These are phyloP conservation scores for Mormoops blainvillei DNA, from an alignment of 2,113 vertebrate species.

Conservation along the genomic window DNA sequence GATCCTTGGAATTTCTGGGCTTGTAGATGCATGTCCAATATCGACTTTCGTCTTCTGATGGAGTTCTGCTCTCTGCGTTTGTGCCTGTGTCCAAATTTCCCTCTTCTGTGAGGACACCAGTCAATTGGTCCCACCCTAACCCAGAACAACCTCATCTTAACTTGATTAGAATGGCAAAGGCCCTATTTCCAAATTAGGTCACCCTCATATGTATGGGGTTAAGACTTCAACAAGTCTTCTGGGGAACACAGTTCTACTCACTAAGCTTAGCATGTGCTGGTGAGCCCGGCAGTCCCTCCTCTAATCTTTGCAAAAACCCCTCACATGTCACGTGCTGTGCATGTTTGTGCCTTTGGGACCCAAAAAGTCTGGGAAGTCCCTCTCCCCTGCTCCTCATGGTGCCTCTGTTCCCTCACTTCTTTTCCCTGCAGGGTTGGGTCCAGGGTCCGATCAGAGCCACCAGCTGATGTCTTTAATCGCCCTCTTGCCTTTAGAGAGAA, in stretches of 20 bases:
- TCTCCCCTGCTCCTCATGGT: too few relatives aligned
- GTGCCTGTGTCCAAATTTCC: too few relatives aligned
- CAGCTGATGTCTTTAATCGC: neutral
- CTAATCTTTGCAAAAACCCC: neutral
- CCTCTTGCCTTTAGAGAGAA: neutral
- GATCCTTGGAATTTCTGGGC: neutral
- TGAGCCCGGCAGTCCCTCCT: neutral
- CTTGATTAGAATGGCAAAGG: neutral
- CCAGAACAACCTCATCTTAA: neutral
- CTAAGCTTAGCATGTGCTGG: neutral
- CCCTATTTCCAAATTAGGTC: neutral
- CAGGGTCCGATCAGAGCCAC: neutral
- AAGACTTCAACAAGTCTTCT: neutral
- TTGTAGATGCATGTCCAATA: accelerated
- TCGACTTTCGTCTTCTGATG: neutral
- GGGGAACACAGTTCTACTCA: neutral
- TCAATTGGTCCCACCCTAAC: neutral
- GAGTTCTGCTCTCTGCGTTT: neutral
- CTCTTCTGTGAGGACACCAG: neutral
- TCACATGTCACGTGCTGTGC: accelerated
- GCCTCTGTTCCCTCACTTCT: neutral
- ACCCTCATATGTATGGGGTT: neutral
- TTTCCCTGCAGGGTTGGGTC: neutral
- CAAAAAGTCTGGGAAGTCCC: neutral
- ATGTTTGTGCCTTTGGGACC: neutral